Evolutionary conservation across 1,140 invertebrate species (phyloP).

Genomic region (Dendroctonus valens): DNA sequence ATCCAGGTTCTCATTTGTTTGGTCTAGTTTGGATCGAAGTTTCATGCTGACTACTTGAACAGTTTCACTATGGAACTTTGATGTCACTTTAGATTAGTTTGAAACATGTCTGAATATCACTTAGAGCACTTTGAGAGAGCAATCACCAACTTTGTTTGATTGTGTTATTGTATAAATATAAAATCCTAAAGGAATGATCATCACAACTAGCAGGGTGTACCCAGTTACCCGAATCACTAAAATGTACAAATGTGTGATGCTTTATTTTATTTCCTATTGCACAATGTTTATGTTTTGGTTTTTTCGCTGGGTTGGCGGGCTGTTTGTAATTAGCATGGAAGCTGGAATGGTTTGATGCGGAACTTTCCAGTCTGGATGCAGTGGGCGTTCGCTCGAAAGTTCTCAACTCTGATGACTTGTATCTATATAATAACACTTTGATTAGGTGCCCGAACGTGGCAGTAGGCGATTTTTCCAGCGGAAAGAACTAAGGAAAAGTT

Average conservation of each 20-base stretch:
- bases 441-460: slow-evolving; percentile 77
- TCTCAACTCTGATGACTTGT: slow-evolving; percentile 3
- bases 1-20: slow-evolving; percentile 70
- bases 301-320: slow-evolving; percentile 7
- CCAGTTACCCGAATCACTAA: too few relatives aligned
- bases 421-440: neutral
- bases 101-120: too few relatives aligned
- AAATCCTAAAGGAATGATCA: too few relatives aligned
- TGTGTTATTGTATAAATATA: too few relatives aligned
- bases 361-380: too few relatives aligned
- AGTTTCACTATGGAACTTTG: neutral
- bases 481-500: slow-evolving; percentile 73
- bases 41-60: neutral
- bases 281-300: slow-evolving; percentile 22
- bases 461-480: slow-evolving; percentile 82
- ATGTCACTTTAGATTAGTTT: neutral
- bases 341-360: neutral
- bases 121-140: too few relatives aligned
- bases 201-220: too few relatives aligned
- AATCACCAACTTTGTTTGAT: too few relatives aligned
- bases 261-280: slow-evolving; percentile 20
- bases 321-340: slow-evolving; percentile 5
- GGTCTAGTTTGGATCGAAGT: neutral
- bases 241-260: neutral
- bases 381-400: neutral